These are phyloP conservation scores for Encarsia formosa DNA, from an alignment of 2,888 invertebrate species.

Conservation along the genomic window DNA sequence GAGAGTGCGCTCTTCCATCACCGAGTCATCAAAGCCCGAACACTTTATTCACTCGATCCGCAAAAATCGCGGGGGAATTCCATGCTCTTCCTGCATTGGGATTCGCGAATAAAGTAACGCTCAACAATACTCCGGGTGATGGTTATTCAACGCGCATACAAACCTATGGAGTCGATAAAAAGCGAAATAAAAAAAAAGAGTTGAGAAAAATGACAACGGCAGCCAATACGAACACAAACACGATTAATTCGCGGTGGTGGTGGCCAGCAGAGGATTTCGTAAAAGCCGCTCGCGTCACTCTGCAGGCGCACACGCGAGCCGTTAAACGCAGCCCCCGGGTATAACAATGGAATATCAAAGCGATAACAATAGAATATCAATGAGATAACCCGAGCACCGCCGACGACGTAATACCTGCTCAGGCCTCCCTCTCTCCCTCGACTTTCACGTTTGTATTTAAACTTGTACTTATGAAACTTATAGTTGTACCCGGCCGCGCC, in stretches of 20 bases:
- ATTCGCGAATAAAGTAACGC: no score
- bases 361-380: conserved; percentile 28
- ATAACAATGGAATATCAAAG: conserved; percentile 24
- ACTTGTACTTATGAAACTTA: conserved; percentile 17
- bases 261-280: conserved; percentile 2
- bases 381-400: conserved; percentile 25
- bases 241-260: conserved; percentile 10
- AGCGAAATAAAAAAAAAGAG: no score
- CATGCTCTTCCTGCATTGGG: no score
- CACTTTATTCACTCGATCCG: no score
- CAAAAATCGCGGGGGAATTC: no score
- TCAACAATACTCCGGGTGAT: no score
- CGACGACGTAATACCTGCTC: no score
- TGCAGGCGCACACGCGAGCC: background rate
- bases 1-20: no score
- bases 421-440: background rate
- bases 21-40: no score
- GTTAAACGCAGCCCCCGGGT: conserved; percentile 8
- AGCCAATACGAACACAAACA: conserved; percentile 16
- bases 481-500: background rate
- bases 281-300: conserved; percentile 6
- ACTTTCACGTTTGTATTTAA: conserved; percentile 17
- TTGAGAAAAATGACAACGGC: conserved; percentile 1
- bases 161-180: no score
- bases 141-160: no score